phyloP scores from a whole-genome alignment of 2,797 vertebrate genomes.

The Hipposideros larvatus region DNA sequence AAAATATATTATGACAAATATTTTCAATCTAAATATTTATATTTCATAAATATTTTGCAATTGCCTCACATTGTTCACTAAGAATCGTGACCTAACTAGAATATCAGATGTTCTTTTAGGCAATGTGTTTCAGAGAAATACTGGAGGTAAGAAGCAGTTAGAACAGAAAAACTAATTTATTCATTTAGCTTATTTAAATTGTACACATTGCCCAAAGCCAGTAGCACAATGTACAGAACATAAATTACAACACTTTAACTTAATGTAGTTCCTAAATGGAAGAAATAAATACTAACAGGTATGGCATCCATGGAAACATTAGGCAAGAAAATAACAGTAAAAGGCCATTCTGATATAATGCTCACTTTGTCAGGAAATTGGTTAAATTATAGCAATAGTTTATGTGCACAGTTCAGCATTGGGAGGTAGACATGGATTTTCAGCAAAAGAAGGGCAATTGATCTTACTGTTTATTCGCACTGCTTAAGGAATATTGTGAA shows the following conservation, averaged over 20 bases:
- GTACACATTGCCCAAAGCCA: conserved; percentile 44
- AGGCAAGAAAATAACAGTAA: not conserved
- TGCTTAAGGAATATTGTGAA: not conserved
- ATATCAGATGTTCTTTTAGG: not conserved
- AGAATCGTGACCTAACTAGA: not conserved
- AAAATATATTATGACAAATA: conserved; percentile 27
- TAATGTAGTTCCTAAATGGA: not conserved
- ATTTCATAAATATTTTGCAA: conserved; percentile 23
- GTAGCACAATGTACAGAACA: not conserved
- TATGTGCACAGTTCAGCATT: not conserved
- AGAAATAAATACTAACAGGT: not conserved
- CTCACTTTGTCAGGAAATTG: not conserved
- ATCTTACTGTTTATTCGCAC: not conserved
- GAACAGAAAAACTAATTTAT: conserved; percentile 55
- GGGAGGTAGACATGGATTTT: not conserved
- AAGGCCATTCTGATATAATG: not conserved
- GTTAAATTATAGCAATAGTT: not conserved
- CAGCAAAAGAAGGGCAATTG: not conserved
- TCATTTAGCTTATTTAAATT: conserved; percentile 63
- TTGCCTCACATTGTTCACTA: not conserved
- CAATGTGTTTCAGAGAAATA: conserved; percentile 38
- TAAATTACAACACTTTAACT: conserved; percentile 36
- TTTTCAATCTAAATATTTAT: conserved; percentile 54
- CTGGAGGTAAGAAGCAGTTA: conserved; percentile 24
- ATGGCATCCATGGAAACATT: not conserved